Percentiles rank a stretch among this genome's conserved stretches.
Conservation (phyloP, 2,797 vertebrate species). For the Ficedula albicollis region DNA sequence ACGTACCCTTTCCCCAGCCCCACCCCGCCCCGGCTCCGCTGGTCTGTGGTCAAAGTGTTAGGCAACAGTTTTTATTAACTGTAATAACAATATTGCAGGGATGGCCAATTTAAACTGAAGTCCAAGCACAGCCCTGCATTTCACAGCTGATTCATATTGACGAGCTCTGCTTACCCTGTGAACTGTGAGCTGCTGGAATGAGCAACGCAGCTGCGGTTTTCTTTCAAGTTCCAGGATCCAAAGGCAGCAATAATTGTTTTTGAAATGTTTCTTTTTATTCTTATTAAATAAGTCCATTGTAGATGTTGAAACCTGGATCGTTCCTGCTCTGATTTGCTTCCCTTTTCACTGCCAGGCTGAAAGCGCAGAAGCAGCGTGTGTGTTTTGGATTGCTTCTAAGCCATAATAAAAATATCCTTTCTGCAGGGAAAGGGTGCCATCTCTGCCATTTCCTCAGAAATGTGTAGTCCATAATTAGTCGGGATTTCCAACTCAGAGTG, state of each 20-base stretch:
- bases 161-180: conserved; percentile 29
- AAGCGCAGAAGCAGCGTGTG: neutral
- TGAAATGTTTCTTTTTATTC: conserved; percentile 67
- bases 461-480: conserved; percentile 1
- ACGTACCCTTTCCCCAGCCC: neutral
- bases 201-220: conserved; percentile 30
- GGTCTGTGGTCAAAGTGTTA: conserved; percentile 41
- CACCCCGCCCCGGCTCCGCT: neutral
- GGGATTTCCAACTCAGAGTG: neutral
- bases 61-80: conserved; percentile 49
- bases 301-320: neutral
- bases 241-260: conserved; percentile 61
- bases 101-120: conserved; percentile 41
- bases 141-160: conserved; percentile 58
- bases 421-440: conserved; percentile 23
- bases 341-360: neutral
- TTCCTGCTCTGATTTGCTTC: conserved; percentile 20
- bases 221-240: conserved; percentile 65
- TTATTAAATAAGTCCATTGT: conserved; percentile 55
- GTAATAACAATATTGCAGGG: conserved; percentile 36
- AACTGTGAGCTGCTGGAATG: conserved; percentile 50
- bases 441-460: conserved; percentile 16
- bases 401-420: conserved; percentile 28
- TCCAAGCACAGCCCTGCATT: neutral
- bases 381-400: conserved; percentile 43